phyloP scores from a whole-genome alignment of 2,888 invertebrate genomes.

The Esperia sulphurella region DNA sequence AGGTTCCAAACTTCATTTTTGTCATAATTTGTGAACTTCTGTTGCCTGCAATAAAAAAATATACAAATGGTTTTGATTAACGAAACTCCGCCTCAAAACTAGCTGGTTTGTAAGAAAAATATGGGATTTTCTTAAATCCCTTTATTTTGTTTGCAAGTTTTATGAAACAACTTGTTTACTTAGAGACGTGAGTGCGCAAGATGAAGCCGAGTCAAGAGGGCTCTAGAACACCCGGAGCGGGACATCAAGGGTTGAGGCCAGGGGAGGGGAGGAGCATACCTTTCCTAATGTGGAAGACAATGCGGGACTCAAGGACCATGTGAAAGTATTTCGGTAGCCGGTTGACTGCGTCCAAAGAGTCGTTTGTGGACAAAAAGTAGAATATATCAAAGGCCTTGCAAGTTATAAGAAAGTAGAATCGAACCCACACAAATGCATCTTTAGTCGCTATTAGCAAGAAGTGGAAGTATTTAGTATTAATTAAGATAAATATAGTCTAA shows the following conservation, averaged over 20 bases:
- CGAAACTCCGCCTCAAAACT: too few relatives aligned
- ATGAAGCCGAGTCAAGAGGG: slow-evolving; percentile 35
- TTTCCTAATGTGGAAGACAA: slow-evolving; percentile 76
- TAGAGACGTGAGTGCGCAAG: slow-evolving; percentile 56
- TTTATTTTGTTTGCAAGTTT: too few relatives aligned
- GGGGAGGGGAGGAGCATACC: slow-evolving; percentile 44
- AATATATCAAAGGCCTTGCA: background rate
- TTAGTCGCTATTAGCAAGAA: too few relatives aligned
- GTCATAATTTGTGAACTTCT: too few relatives aligned
- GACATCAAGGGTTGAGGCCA: slow-evolving; percentile 12
- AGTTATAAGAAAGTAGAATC: slow-evolving; percentile 1
- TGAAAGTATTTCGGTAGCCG: slow-evolving; percentile 30
- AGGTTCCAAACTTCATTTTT: too few relatives aligned
- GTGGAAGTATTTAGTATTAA: too few relatives aligned
- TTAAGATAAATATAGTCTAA: too few relatives aligned
- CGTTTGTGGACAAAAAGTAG: background rate
- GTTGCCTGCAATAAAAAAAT: too few relatives aligned
- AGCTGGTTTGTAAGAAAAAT: too few relatives aligned
- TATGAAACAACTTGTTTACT: background rate
- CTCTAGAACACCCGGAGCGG: slow-evolving; percentile 15
- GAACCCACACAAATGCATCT: too few relatives aligned
- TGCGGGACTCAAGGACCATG: slow-evolving; percentile 52
- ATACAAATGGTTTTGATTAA: too few relatives aligned
- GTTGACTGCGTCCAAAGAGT: background rate
- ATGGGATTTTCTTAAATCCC: too few relatives aligned